A percentile compares a stretch with the other conserved stretches of the same genome.
Conservation (phyloP, 2,113 vertebrate species). For the Oenanthe oenanthe region DNA sequence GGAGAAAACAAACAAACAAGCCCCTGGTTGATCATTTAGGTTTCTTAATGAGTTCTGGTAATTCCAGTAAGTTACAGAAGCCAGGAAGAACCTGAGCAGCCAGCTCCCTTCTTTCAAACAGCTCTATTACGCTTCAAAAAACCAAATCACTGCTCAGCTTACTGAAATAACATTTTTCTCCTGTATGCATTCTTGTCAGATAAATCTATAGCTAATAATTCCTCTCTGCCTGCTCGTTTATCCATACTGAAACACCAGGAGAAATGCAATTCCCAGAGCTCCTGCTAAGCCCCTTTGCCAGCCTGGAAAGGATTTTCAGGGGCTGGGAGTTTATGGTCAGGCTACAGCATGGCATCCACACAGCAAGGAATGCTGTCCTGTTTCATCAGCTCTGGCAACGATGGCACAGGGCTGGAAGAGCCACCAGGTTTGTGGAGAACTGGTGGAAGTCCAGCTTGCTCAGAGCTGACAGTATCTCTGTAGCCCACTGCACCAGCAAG, state of each 20-base stretch:
- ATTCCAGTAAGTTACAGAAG: not conserved
- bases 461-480: rapidly evolving
- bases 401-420: not conserved
- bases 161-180: slow-evolving; percentile 1
- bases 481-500: rapidly evolving
- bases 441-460: not conserved
- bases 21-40: not conserved
- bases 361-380: not conserved
- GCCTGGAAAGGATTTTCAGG: not conserved
- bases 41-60: slow-evolving; percentile 34
- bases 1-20: slow-evolving; percentile 50
- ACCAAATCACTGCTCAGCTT: not conserved
- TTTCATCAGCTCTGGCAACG: rapidly evolving
- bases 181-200: not conserved
- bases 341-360: not conserved
- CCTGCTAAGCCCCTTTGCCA: not conserved
- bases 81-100: not conserved
- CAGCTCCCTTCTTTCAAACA: not conserved
- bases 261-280: not conserved
- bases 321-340: rapidly evolving
- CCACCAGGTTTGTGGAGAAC: not conserved
- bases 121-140: not conserved
- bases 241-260: not conserved
- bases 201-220: slow-evolving; percentile 42
- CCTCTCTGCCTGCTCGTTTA: slow-evolving; percentile 2